phyloP scores from a whole-genome alignment of 2,888 invertebrate species.

The Calliphora vomitoria region DNA sequence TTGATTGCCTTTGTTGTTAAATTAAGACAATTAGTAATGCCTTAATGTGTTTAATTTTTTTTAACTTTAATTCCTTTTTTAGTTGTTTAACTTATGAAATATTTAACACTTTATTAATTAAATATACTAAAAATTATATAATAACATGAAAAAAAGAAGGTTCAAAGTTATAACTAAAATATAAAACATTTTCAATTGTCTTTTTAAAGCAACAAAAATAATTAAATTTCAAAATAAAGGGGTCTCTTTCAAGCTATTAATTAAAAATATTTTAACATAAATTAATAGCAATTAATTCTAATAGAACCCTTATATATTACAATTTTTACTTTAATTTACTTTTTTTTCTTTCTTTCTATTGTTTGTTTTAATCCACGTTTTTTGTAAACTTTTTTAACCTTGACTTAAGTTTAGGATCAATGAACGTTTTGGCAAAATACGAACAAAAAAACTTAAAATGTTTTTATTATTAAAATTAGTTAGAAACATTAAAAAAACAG shows the following conservation, averaged over 20 bases:
- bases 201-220: neutral
- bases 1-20: no score
- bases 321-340: conserved; percentile 22
- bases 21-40: no score
- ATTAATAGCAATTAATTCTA: conserved; percentile 33
- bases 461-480: conserved; percentile 72
- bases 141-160: no score
- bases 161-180: no score
- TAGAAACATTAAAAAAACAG: conserved; percentile 47
- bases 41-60: no score
- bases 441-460: conserved; percentile 66
- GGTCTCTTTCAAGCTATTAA: neutral
- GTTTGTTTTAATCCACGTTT: conserved; percentile 38
- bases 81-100: no score
- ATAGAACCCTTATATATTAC: neutral
- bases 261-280: conserved; percentile 15
- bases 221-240: neutral
- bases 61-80: no score
- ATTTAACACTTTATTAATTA: no score
- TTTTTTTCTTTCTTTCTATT: neutral
- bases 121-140: no score
- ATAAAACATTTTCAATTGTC: neutral
- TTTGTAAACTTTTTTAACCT: conserved; percentile 77
- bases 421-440: conserved; percentile 81
- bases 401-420: conserved; percentile 80